Conservation (phyloP, 2,113 vertebrate genomes). For the Hypocryptadius cinnamomeus region DNA sequence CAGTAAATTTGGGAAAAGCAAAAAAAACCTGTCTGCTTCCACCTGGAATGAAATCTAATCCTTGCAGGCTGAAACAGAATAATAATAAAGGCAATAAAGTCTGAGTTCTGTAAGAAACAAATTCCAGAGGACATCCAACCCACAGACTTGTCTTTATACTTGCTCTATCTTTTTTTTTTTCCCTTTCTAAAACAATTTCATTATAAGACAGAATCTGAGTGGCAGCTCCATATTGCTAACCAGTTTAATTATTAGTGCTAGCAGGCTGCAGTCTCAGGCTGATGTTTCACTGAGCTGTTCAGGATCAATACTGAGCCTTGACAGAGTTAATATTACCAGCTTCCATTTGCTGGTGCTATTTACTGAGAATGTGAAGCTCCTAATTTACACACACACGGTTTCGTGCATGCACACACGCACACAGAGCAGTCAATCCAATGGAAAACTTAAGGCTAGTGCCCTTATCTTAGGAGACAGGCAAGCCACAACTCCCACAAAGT, state of each 20-base stretch:
- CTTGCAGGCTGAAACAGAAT: not conserved
- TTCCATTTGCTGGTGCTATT: conserved; percentile 57
- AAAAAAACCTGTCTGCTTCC: not conserved
- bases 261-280: conserved; percentile 22
- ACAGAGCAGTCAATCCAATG: conserved; percentile 15
- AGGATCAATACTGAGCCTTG: conserved; percentile 57
- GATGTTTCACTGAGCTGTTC: conserved; percentile 27
- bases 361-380: conserved; percentile 43
- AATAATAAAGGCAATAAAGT: conserved; percentile 18
- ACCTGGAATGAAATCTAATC: not conserved
- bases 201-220: conserved; percentile 37
- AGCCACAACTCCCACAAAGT: conserved; percentile 35
- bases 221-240: conserved; percentile 61
- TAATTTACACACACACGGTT: conserved; percentile 31
- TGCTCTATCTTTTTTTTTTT: not conserved
- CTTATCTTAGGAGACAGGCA: conserved; percentile 34
- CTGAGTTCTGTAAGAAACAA: not conserved
- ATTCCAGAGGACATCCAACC: not conserved
- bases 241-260: conserved; percentile 58
- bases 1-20: not conserved
- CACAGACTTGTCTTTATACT: not conserved
- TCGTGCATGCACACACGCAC: not conserved
- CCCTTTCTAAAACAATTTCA: not conserved
- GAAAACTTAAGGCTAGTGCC: conserved; percentile 24
- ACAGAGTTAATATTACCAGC: conserved; percentile 60